These are phyloP conservation scores for Plebejus argus DNA, from an alignment of 2,888 invertebrate species.

Conservation along the genomic window DNA sequence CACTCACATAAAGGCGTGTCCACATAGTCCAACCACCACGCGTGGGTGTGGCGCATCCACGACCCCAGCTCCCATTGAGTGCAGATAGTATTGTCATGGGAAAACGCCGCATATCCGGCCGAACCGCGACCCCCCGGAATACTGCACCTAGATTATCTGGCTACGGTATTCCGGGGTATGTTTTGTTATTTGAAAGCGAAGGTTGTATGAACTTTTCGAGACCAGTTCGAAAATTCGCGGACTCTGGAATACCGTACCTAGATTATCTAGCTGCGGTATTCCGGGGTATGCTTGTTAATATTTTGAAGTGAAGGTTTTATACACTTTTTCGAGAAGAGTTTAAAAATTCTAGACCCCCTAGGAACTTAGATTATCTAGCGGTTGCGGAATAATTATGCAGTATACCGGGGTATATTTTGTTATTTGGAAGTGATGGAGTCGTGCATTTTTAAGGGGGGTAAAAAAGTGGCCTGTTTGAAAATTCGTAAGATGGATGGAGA, in stretches of 20 bases:
- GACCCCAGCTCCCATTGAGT: slow-evolving; percentile 53
- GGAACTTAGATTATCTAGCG: neutral
- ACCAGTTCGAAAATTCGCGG: too few relatives aligned
- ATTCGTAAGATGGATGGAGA: too few relatives aligned
- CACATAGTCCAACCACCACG: slow-evolving; percentile 51
- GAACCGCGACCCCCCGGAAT: slow-evolving; percentile 26
- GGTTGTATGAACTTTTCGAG: too few relatives aligned
- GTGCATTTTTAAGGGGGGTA: too few relatives aligned
- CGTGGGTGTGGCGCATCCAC: slow-evolving; percentile 64
- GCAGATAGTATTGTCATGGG: slow-evolving; percentile 72
- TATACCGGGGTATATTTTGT: too few relatives aligned
- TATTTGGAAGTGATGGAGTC: too few relatives aligned
- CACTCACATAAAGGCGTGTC: slow-evolving; percentile 36
- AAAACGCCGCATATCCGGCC: slow-evolving; percentile 58
- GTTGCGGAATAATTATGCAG: neutral
- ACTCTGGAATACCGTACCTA: too few relatives aligned
- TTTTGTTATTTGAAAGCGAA: too few relatives aligned
- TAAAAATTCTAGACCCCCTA: neutral
- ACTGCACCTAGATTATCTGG: neutral
- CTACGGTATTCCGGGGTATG: neutral
- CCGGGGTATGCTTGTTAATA: neutral
- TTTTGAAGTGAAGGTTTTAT: too few relatives aligned
- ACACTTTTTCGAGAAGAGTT: too few relatives aligned
- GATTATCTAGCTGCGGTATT: neutral
- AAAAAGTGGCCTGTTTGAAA: too few relatives aligned